Percentiles rank a stretch among this genome's conserved stretches.
Evolutionary conservation across 2,888 invertebrate genomes (phyloP).

Genomic region (Pyrrhosoma nymphula): DNA sequence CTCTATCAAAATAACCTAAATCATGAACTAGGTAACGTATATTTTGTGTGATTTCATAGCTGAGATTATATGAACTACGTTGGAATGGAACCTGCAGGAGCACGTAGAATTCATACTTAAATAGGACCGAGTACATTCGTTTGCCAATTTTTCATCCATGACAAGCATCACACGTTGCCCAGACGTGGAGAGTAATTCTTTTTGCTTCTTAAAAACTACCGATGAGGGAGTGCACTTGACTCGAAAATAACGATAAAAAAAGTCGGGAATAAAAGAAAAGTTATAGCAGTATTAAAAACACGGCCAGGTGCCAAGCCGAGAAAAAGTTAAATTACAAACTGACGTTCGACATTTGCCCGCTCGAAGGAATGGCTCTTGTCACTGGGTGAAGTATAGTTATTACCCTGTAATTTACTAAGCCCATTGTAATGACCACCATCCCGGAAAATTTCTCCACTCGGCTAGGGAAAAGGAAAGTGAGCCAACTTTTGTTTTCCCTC

Average conservation of each 20-base stretch:
- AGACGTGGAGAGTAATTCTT: background rate
- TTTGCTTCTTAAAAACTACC: background rate
- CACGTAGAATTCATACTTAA: background rate
- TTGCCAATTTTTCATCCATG: background rate
- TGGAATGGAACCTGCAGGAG: background rate
- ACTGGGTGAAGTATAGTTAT: background rate
- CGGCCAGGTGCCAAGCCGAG: background rate
- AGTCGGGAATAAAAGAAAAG: background rate
- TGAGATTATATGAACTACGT: no score
- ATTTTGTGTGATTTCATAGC: background rate
- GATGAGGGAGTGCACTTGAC: background rate
- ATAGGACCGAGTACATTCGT: background rate
- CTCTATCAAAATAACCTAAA: no score
- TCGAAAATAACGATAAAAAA: background rate
- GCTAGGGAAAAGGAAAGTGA: background rate
- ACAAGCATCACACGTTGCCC: background rate
- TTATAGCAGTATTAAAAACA: background rate
- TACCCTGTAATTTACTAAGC: background rate
- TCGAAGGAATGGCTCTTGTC: background rate
- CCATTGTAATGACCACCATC: background rate
- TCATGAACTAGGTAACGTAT: no score
- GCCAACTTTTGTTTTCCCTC: background rate
- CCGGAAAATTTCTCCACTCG: background rate
- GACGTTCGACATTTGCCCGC: background rate
- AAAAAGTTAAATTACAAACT: background rate